Conservation (phyloP, 2,888 invertebrate species). For the Diarsia dahlii region DNA sequence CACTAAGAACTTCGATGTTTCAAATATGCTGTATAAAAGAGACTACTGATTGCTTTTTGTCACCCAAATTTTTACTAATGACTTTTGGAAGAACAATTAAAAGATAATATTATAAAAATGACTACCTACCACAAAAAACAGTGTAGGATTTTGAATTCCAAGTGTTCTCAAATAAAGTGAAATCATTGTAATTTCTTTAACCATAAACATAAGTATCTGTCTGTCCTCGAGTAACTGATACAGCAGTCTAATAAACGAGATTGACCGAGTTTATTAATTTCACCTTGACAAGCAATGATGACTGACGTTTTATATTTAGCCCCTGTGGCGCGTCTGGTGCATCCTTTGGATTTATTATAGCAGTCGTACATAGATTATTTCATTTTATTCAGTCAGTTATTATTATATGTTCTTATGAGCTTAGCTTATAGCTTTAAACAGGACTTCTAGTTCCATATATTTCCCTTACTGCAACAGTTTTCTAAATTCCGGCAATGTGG, state of each 20-base stretch:
- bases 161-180: too few relatives aligned
- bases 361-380: background rate
- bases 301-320: conserved; percentile 8
- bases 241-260: conserved; percentile 5
- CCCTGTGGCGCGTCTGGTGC: conserved; percentile 22
- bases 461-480: background rate
- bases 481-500: too few relatives aligned
- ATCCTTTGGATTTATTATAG: conserved; percentile 6
- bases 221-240: background rate
- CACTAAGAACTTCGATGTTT: too few relatives aligned
- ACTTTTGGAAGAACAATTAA: too few relatives aligned
- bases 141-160: too few relatives aligned
- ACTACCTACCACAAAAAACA: too few relatives aligned
- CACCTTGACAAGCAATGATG: conserved; percentile 45
- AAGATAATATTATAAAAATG: too few relatives aligned
- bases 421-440: background rate
- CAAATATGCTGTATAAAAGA: too few relatives aligned
- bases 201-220: background rate
- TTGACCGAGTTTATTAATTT: conserved; percentile 35
- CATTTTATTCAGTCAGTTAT: too few relatives aligned
- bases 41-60: too few relatives aligned
- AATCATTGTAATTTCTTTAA: too few relatives aligned
- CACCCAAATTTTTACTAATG: too few relatives aligned
- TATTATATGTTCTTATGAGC: background rate
- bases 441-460: background rate